A percentile compares a stretch with the other conserved stretches of the same genome.
These are phyloP conservation scores for Drosophila orosa DNA, from an alignment of 1,140 invertebrate genomes.

Conservation along the genomic window DNA sequence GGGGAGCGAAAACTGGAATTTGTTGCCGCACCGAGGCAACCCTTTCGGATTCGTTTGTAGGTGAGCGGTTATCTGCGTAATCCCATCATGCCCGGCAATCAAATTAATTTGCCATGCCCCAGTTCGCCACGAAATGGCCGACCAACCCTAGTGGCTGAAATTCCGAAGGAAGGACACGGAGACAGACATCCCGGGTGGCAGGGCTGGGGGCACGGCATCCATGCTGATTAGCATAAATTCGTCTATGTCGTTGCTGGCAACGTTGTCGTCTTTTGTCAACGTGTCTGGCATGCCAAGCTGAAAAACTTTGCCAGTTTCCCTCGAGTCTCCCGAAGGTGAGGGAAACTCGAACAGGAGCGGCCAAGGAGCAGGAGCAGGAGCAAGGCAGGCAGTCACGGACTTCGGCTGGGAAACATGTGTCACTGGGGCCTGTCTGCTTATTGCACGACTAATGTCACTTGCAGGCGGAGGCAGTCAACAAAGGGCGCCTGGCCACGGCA, in stretches of 20 bases:
- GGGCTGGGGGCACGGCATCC: constrained; percentile 55
- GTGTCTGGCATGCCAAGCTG: constrained; percentile 78
- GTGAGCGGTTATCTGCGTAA: constrained; percentile 27
- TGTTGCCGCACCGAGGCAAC: constrained; percentile 5
- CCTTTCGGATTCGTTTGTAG: constrained; percentile 21
- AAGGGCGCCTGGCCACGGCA: constrained; percentile 71
- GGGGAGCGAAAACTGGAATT: constrained; percentile 7
- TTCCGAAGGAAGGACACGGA: constrained; percentile 13
- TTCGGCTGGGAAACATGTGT: constrained; percentile 75
- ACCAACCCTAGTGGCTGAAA: constrained; percentile 50
- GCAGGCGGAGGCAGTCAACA: constrained; percentile 68
- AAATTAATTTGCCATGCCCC: constrained; percentile 55
- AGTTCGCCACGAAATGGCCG: constrained; percentile 44
- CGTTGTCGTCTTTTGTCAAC: constrained; percentile 80
- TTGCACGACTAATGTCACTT: constrained; percentile 82
- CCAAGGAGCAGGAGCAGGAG: constrained; percentile 7
- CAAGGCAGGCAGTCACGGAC: constrained; percentile 42
- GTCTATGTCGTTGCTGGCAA: constrained; percentile 73
- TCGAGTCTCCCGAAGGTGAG: constrained; percentile 4
- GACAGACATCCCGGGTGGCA: constrained; percentile 12
- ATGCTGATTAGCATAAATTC: constrained; percentile 81
- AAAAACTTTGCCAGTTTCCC: constrained; percentile 59
- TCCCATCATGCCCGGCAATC: constrained; percentile 50
- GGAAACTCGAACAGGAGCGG: constrained; percentile 38
- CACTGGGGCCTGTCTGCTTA: constrained; percentile 78